These are phyloP conservation scores for Heliconius charithonia DNA, from an alignment of 2,888 invertebrate genomes.

Conservation along the genomic window DNA sequence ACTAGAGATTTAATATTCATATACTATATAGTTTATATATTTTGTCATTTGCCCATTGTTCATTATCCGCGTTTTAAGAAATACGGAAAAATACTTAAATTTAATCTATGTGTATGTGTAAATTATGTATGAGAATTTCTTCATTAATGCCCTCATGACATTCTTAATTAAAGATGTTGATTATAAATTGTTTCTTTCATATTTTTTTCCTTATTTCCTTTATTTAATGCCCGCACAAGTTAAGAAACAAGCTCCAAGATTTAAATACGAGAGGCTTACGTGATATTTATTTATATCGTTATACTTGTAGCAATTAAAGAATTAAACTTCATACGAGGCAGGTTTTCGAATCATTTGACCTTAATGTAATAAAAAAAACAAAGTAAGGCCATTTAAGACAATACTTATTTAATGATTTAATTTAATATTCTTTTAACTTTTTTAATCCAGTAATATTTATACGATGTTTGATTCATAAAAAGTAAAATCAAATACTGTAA, in stretches of 20 bases:
- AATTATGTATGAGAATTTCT: background rate
- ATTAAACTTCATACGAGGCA: too few species aligned
- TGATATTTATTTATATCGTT: too few species aligned
- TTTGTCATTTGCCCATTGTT: background rate
- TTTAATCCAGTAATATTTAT: too few species aligned
- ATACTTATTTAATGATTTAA: too few species aligned
- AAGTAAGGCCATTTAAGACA: too few species aligned
- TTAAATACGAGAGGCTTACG: too few species aligned
- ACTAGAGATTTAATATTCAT: background rate
- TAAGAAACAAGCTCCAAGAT: background rate
- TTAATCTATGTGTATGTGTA: background rate
- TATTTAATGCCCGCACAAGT: background rate
- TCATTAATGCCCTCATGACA: background rate
- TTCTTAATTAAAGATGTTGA: constrained; percentile 3
- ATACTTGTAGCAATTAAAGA: too few species aligned
- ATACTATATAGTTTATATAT: background rate
- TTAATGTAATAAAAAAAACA: background rate
- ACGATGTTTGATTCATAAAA: too few species aligned
- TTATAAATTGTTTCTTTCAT: background rate
- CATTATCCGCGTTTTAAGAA: background rate
- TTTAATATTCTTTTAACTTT: too few species aligned
- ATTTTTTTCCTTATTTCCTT: background rate
- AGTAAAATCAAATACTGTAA: too few species aligned
- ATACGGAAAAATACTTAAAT: background rate
- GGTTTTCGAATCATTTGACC: background rate